Conservation (phyloP, 2,797 vertebrate species). For the Streptopelia turtur region DNA sequence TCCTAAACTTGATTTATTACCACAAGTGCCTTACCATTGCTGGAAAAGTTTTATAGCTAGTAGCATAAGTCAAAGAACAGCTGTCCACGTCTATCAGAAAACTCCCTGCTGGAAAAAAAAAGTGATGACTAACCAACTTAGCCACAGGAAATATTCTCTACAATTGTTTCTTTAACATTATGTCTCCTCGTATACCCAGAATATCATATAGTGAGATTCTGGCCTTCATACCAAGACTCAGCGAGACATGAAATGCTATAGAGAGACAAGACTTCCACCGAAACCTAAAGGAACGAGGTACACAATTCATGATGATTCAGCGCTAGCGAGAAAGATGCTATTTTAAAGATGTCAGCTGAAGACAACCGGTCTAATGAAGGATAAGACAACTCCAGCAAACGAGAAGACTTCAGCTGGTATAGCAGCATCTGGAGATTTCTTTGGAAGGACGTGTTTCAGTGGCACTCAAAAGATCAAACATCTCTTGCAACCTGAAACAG, state of each 20-base stretch:
- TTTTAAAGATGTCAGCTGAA: neutral
- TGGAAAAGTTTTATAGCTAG: neutral
- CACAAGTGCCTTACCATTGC: neutral
- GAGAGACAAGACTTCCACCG: neutral
- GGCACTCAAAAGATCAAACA: neutral
- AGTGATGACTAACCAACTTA: neutral
- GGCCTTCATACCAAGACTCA: neutral
- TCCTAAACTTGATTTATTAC: neutral
- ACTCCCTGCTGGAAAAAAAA: neutral
- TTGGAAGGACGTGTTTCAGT: neutral
- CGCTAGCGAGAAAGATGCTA: neutral
- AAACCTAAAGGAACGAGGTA: neutral
- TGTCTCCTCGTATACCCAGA: neutral
- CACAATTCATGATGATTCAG: neutral
- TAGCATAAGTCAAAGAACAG: neutral
- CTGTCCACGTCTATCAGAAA: neutral
- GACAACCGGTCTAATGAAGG: neutral
- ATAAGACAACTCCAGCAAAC: neutral
- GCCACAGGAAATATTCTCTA: neutral
- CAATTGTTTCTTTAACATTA: neutral
- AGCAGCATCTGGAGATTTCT: neutral
- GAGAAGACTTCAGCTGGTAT: neutral
- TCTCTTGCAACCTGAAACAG: neutral
- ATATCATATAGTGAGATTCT: neutral
- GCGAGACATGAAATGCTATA: accelerated